Base-by-base conservation (phyloP, 2,888 invertebrate genomes). In the Sisyra nigra region DNA sequence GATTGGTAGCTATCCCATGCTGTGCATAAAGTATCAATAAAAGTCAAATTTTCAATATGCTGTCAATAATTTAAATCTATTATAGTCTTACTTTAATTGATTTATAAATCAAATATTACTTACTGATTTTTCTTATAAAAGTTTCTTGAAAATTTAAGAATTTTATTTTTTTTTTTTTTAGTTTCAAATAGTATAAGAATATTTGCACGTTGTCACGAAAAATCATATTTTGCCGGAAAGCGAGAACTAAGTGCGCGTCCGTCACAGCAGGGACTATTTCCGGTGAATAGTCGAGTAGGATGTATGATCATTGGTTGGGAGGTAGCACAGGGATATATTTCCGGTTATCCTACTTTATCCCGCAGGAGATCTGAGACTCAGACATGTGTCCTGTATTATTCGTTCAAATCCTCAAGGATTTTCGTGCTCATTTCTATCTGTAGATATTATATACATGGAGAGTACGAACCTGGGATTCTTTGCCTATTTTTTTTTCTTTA, bases 331-430 rank as follows among this genome's bases (percentile, higher is more conserved):
- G 55, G 55, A 59, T 66, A 60, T 66, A 67, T 66, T 66, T 70
- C 68, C 68, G 66, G 67, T 69, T 68, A 68, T 68, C 66, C 67
- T 60, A 59, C 61, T 66, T 69, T 66, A 67, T 66, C 66, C 67
- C 35, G 24, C 19, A 42, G 34, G 42, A 42, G 42, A 42, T 34
- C 24, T 30, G 19, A 35, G 34, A 30, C 24, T 42, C 34, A 34
- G 19, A 42, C 42, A 42, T 42, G 35, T 42, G 42, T 42, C 42
- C 42, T 42, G 42, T 35, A 42, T 42, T 42, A 42, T 35, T 29
- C 42, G 35, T 35, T 42, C 19, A 42, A 42, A 42, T 42, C 42
- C 42, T 19, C 14, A 17, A 34, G 42, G 42, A 42, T 42, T 42
- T 42, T 34, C 42, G 35, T 42, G 34, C 29, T 31, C 19, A 31